These are phyloP conservation scores for Leptarthrus brevirostris DNA, from an alignment of 2,888 invertebrate species.

Conservation along the genomic window DNA sequence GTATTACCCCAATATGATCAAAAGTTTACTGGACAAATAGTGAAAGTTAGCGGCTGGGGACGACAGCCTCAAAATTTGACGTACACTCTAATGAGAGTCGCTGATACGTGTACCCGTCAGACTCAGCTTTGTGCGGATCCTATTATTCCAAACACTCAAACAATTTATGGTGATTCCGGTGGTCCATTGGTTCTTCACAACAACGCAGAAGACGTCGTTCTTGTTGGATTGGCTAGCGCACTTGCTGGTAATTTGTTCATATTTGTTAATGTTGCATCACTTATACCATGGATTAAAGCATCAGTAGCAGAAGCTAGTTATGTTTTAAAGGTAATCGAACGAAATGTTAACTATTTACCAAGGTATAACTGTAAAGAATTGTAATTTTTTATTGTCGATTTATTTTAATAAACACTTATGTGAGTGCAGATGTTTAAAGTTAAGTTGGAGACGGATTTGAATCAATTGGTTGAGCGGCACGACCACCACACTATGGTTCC, in stretches of 20 bases:
- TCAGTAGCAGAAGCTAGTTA: neutral
- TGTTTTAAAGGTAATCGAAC: neutral
- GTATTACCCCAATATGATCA: neutral
- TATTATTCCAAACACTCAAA: neutral
- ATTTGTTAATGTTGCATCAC: neutral
- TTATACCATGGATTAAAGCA: neutral
- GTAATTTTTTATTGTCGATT: too few relatives aligned
- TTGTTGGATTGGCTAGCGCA: neutral
- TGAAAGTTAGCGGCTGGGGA: neutral
- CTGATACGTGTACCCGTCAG: neutral
- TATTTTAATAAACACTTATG: too few relatives aligned
- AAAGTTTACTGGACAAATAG: neutral
- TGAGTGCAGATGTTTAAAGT: too few relatives aligned
- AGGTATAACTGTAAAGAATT: neutral
- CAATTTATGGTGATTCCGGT: neutral
- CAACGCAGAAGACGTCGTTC: neutral
- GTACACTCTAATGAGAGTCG: neutral
- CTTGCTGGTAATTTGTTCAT: neutral
- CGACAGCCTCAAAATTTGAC: neutral
- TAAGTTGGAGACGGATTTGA: too few relatives aligned
- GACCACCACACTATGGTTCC: too few relatives aligned
- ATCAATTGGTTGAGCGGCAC: too few relatives aligned
- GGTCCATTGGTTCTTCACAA: neutral
- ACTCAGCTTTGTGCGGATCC: neutral
- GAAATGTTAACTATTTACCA: neutral